These are phyloP conservation scores for Stichodactyla helianthus DNA, from an alignment of 64 coral and sea anemone genomes.

Conservation along the genomic window DNA sequence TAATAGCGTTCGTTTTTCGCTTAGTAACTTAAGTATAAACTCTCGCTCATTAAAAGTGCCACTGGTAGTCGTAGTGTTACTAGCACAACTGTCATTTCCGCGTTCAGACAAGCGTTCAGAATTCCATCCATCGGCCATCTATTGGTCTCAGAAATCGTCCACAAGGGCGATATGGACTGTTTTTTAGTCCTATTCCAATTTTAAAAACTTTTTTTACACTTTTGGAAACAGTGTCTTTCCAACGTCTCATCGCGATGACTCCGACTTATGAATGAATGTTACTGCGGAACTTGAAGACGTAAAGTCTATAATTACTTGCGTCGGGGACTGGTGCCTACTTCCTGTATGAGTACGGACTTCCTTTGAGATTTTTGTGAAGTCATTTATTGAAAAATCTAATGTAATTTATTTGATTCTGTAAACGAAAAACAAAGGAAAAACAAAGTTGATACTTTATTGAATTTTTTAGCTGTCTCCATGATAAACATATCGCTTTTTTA, in stretches of 20 bases:
- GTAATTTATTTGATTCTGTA: neutral
- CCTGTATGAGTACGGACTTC: neutral
- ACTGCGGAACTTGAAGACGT: neutral
- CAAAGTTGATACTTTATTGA: neutral
- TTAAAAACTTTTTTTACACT: neutral
- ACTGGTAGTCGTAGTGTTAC: neutral
- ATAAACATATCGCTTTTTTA: neutral
- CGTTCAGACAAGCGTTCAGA: neutral
- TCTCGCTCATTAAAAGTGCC: conserved; percentile 6
- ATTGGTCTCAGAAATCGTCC: neutral
- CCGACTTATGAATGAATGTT: neutral
- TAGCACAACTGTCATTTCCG: neutral
- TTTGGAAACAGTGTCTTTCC: neutral
- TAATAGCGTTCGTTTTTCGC: conserved; percentile 23
- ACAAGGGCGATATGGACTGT: neutral
- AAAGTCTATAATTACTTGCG: neutral
- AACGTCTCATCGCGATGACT: conserved; percentile 5
- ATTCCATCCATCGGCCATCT: conserved; percentile 1
- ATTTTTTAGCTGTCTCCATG: neutral
- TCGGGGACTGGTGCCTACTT: conserved; percentile 3
- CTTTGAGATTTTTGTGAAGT: neutral
- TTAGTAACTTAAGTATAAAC: conserved; percentile 15
- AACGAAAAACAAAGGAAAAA: neutral
- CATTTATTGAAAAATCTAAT: neutral
- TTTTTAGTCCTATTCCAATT: neutral